A percentile compares a stretch with the other conserved stretches of the same genome.
These are phyloP conservation scores for Dasypolia templi DNA, from an alignment of 2,888 invertebrate genomes.

Conservation along the genomic window DNA sequence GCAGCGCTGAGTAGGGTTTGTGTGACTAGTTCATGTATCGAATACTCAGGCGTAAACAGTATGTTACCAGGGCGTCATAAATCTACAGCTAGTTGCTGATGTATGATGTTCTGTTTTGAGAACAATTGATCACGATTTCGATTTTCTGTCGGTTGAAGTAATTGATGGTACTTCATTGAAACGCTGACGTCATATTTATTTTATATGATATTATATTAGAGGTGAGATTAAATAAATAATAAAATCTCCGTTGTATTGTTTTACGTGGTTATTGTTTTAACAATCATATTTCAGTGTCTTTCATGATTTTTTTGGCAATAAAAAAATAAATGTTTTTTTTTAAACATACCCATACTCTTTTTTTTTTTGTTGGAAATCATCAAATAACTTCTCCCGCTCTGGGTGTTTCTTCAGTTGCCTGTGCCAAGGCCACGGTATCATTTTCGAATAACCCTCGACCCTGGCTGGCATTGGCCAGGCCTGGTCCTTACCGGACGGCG, in stretches of 20 bases:
- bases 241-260: not conserved
- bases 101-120: not conserved
- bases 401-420: no score
- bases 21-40: constrained; percentile 23
- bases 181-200: not conserved
- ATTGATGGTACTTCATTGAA: constrained; percentile 22
- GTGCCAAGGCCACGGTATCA: no score
- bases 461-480: no score
- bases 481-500: no score
- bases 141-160: not conserved
- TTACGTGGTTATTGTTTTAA: not conserved
- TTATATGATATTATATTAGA: no score
- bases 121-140: constrained; percentile 27
- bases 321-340: no score
- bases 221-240: not conserved
- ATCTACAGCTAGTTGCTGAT: constrained; percentile 18
- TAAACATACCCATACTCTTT: no score
- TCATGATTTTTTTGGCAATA: no score
- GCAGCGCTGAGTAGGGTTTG: constrained; percentile 32
- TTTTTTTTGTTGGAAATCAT: no score
- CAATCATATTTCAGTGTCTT: not conserved
- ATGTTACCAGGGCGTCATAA: constrained; percentile 34
- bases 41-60: constrained; percentile 9
- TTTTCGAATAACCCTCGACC: no score
- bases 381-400: no score